Evolutionary conservation across 2,113 vertebrate genomes (phyloP), one percentile per base, ranked within the genome.

Genomic region (Spilogale gracilis): DNA sequence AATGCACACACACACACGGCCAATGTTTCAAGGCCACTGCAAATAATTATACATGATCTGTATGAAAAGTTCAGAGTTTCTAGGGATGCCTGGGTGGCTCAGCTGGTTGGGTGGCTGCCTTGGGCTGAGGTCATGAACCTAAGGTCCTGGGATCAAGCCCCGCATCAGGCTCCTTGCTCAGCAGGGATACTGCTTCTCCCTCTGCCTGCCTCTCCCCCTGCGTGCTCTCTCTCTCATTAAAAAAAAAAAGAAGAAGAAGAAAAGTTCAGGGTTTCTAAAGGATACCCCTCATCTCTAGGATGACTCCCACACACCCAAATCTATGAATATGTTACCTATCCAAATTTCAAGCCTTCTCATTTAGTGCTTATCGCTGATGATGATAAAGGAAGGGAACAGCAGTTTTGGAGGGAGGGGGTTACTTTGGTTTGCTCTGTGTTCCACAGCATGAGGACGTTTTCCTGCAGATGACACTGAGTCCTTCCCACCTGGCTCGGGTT

Each of bases 401-500:
- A 17, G 30, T 52, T 54, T 52, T 12, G 58, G 58, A 43, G 50
- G 5, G 10, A 52, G 91, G 25, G 25, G 10, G 9, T 54, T 45
- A 1, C 3, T 23, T 32, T 60, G 60, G 20, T 16, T 89, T 67
- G 27, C 25, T 85, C 67, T 25, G 6, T 52, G 1, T 14, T 16
- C 73, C 8, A 5, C 2, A 38, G 8, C 43, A 1, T 5, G 43
- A 74, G 14, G 63, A 25, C 17, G 2, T 54, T 85, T 82, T 61
- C 10, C 4, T 45, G 12, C 48, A 2, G n/a, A 12, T 2, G 56
- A 61, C 5, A 0, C 4, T 7, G 17, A 79, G 2, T 69, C 7
- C 8, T 32, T 89, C 30, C 45, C 25, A 1, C 2, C 1, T 6
- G 48, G 54, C 50, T 65, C 12, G 3, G 5, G 2, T 5, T 18